Base-by-base conservation (phyloP, 1,140 invertebrate genomes). In the Platyura marginata region DNA sequence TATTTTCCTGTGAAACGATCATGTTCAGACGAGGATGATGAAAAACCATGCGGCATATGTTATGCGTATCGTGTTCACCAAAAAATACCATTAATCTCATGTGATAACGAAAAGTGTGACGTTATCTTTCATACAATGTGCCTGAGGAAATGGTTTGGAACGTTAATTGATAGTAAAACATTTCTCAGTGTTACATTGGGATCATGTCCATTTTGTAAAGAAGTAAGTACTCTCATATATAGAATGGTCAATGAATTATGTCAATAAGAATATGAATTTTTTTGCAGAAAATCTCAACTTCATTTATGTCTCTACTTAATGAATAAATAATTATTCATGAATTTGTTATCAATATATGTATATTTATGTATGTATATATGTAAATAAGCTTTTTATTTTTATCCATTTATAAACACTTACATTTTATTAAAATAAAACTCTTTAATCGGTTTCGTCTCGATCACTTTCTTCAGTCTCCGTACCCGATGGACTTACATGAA, bases 131-230 rank as follows among this genome's bases (percentile, higher is more conserved):
- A 61, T 49, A 54, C 50, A 0, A 46, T 41, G 18, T 61, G 59
- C 21, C 38, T 61, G 2, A 50, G 51, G 35, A 49, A 57, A 45
- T 60, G 58, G 58, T 60, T 60, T n/a, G 47, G 51, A 18, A 57
- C 55, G 3, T 41, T 56, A 1, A 41, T 52, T 21, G 54, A 56
- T 1, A 54, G 51, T 0, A 57, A 51, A 43, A 52, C 51, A 2
- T 60, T 59, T 44, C 38, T 60, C 6, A 49, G 53, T 18, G 49
- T 59, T 3, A 48, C 54, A 2, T 56, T 57, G 42, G 57, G 56
- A 11, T 9, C 0, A 3, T 61, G 59, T 20, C 59, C 59, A 1
- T 60, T 54, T 35, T 61, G 59, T 41, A 61, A 61, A 43, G 48
- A 52, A 32, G 57, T 59, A 42, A 49, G 49, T 41, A 39, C 20